A percentile compares a stretch with the other conserved stretches of the same genome.
phyloP scores from a whole-genome alignment of 2,797 vertebrate genomes.

The Cynopterus sphinx region DNA sequence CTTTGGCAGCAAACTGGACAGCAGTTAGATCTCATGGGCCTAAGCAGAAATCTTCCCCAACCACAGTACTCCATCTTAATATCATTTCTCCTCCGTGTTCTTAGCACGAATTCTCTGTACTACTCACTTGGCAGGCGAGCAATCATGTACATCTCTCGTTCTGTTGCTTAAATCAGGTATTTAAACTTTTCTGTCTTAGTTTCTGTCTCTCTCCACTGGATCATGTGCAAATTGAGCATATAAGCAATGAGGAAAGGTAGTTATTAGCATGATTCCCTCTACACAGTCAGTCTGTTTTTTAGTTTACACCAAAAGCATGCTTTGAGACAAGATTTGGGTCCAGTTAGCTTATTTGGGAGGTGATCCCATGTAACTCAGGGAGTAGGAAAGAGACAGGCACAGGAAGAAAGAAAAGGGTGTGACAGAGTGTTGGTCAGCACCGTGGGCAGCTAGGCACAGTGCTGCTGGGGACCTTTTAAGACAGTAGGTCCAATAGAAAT shows the following conservation, averaged over 20 bases:
- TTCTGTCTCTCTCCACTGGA: background rate
- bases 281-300: background rate
- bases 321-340: background rate
- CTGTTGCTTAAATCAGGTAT: slow-evolving; percentile 19
- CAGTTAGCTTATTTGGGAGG: background rate
- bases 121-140: background rate
- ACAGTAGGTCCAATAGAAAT: background rate
- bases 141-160: background rate
- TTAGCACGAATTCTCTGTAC: background rate
- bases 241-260: background rate
- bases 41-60: background rate
- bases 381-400: background rate
- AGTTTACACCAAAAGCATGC: background rate
- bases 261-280: background rate
- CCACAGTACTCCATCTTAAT: background rate
- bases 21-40: background rate
- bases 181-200: slow-evolving; percentile 25
- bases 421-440: background rate
- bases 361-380: background rate
- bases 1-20: background rate
- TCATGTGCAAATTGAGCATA: background rate
- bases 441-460: background rate
- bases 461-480: background rate
- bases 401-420: background rate
- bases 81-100: background rate